phyloP scores from a whole-genome alignment of 2,888 invertebrate species.

The Rhagonycha fulva region DNA sequence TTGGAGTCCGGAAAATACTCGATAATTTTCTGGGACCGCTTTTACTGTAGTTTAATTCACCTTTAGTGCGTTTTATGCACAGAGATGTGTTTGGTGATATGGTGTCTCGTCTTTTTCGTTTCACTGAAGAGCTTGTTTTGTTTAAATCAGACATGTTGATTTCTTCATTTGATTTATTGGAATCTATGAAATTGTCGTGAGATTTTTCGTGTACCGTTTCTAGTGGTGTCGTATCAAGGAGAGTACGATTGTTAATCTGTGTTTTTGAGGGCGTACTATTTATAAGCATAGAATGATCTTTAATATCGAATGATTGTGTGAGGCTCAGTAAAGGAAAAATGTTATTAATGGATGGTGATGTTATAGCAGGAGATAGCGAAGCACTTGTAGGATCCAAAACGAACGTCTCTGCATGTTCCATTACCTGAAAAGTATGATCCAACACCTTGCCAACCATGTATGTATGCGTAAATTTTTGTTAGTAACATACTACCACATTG shows the following conservation, averaged over 20 bases:
- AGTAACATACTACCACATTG: neutral
- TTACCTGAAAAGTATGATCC: conserved; percentile 69
- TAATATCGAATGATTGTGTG: neutral
- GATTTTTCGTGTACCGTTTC: conserved; percentile 48
- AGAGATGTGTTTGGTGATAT: conserved; percentile 39
- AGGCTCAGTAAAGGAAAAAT: neutral
- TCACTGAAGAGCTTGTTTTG: conserved; percentile 31
- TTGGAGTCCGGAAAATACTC: conserved; percentile 50
- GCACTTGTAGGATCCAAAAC: conserved; percentile 68
- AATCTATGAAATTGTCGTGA: conserved; percentile 36
- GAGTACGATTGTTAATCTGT: conserved; percentile 1
- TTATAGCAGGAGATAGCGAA: conserved; percentile 42
- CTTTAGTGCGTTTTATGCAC: conserved; percentile 38
- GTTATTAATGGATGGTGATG: conserved; percentile 7
- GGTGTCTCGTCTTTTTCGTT: conserved; percentile 40
- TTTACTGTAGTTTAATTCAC: conserved; percentile 50
- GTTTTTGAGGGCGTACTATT: conserved; percentile 8
- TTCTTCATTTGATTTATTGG: conserved; percentile 35
- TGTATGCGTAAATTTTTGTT: neutral
- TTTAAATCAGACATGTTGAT: conserved; percentile 20
- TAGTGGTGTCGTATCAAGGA: conserved; percentile 32
- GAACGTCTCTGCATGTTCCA: conserved; percentile 70
- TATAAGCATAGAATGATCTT: neutral
- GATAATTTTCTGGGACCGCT: conserved; percentile 46
- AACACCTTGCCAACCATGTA: conserved; percentile 39